These are phyloP conservation scores for Thera britannica DNA, from an alignment of 2,888 invertebrate genomes.

Conservation along the genomic window DNA sequence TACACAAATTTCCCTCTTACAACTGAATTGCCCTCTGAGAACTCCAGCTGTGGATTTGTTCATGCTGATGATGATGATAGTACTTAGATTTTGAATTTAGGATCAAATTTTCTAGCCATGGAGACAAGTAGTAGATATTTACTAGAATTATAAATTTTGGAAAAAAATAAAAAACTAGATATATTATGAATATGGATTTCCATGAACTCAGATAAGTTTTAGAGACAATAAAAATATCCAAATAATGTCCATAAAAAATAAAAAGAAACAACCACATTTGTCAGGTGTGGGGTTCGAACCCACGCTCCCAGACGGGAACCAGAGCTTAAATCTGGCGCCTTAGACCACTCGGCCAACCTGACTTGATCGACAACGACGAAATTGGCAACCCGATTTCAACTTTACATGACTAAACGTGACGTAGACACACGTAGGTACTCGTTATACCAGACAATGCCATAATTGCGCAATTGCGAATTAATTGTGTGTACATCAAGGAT, in stretches of 20 bases:
- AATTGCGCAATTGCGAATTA: background rate
- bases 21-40: too few species aligned
- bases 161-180: background rate
- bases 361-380: slow-evolving; percentile 52
- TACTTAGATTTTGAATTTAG: too few species aligned
- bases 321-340: slow-evolving; percentile 94
- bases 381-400: background rate
- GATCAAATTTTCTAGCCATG: too few species aligned
- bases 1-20: too few species aligned
- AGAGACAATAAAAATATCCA: background rate
- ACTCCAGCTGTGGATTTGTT: too few species aligned
- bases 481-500: background rate
- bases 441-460: background rate
- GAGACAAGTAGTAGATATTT: too few species aligned
- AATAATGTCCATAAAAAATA: background rate
- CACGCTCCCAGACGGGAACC: slow-evolving; percentile 92
- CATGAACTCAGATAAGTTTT: background rate
- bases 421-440: background rate
- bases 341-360: slow-evolving; percentile 93
- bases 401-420: background rate
- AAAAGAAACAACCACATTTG: slow-evolving; percentile 49
- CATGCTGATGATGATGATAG: too few species aligned
- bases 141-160: too few species aligned
- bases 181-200: too few species aligned
- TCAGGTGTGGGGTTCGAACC: slow-evolving; percentile 94